Base-by-base conservation (phyloP, 2,797 vertebrate genomes). In the Dermochelys coriacea region DNA sequence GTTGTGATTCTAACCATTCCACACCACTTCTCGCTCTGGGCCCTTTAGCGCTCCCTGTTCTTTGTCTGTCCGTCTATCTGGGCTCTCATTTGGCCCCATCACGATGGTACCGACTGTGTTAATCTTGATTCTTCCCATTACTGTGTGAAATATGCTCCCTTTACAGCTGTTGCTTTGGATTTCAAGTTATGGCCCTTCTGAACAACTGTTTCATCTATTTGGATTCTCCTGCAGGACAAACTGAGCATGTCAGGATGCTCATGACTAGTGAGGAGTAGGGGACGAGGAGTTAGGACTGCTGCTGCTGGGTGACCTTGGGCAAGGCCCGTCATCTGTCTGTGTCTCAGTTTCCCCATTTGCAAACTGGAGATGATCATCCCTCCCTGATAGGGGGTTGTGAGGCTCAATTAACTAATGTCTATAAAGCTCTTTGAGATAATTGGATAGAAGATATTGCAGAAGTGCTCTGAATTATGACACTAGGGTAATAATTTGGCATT, bases 41-140 rank as follows among this genome's bases (percentile, higher is more conserved):
- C 11, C 54, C 1, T 0, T 50, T 16, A 37, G 68, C n/a, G 1
- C 23, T 1, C 15, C 54, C 51, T 87, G 54, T 14, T 34, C 19
- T 1, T 0, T 0, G 0, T 55, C 61, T 10, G 27, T 29, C 3
- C 27, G 16, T 54, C 84, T n/a, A 1, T 5, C 6, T 8, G 3
- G 31, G 29, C 6, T 12, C 87, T 92, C 87, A 31, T 31, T 4
- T 2, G 8, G 25, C n/a, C 45, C 49, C 45, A 8, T 80, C 3
- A 18, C 4, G n/a, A 52, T 82, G 80, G 1, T 3, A 2, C 41
- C 0, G 4, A 34, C n/a, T 1, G 0, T 5, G 84, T 80, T 15
- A 77, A 55, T 19, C 11, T 61, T 34, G 77, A 54, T 7, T 79
- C 23, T 54, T 71, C 6, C 14, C 2, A 0, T 1, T 61, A 57